Percentiles rank a stretch among this genome's conserved stretches.
phyloP scores from a whole-genome alignment of 2,113 vertebrate genomes.

The Xenus cinereus region DNA sequence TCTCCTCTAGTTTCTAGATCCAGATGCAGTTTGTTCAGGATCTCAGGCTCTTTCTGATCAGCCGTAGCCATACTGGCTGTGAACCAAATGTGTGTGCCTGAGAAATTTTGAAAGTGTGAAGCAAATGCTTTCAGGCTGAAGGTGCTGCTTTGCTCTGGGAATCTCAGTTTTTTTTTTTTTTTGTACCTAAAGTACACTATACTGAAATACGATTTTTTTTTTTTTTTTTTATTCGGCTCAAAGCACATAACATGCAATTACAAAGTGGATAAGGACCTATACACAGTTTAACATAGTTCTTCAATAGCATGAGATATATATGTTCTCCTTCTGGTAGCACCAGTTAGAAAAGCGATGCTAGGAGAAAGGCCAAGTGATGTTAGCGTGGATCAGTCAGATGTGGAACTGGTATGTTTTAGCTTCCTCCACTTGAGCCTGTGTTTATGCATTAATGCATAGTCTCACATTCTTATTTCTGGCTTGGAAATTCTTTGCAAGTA shows the following conservation, averaged over 20 bases:
- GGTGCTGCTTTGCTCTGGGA: background rate
- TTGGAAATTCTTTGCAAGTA: background rate
- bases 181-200: background rate
- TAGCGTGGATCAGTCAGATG: background rate
- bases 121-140: background rate
- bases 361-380: background rate
- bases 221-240: background rate
- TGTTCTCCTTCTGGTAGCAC: background rate
- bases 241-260: background rate
- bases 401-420: background rate
- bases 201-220: background rate
- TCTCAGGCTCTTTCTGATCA: background rate
- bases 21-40: background rate
- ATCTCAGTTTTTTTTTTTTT: background rate
- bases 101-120: background rate
- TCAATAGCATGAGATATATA: accelerated
- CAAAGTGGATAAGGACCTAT: background rate
- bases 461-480: background rate
- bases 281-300: accelerated
- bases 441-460: background rate
- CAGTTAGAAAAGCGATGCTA: background rate
- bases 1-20: background rate
- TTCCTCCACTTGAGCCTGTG: background rate
- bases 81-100: background rate
- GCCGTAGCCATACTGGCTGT: too few species aligned